Base-by-base conservation (phyloP, 2,113 vertebrate genomes). In the Casuarius casuarius region DNA sequence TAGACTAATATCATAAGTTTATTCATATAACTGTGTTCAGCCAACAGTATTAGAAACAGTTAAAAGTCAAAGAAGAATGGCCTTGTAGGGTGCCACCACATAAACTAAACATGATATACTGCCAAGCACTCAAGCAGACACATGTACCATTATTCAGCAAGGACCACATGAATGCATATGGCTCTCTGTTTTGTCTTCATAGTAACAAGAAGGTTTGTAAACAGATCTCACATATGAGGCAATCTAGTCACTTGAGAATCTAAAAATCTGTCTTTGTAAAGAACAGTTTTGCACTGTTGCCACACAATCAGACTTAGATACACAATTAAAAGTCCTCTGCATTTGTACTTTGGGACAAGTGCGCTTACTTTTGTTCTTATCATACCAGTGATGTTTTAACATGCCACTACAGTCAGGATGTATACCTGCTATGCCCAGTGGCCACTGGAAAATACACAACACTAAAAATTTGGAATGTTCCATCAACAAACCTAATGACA, bases 171-270 rank as follows among this genome's bases (percentile, higher is more conserved):
- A 97, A 97, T 97, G 84, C 96, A 92, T 97, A 95, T 80, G 92
- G 95, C 84, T 91, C 89, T 97, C 93, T 98, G 97, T 98, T 98
- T 98, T 97, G 97, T 97, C 97, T 95, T 97, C 98, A 97, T 98
- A 96, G 98, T 97, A 98, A 98, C 98, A 97, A 96, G 95, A 89
- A 95, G 77, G 66, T 98, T 94, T 96, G 96, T 96, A 98, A 98
- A 98, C 95, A 96, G 84, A 96, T 89, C 91, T 90, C 94, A 77
- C 74, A 95, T 84, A 97, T 97, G 96, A 96, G 92, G 94, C 82
- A 97, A 91, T 89, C 88, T 88, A 89, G 96, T 96, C 97, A 97
- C 95, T 97, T 95, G 96, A 96, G 96, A 97, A 96, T 98, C 94
- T 95, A 97, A 97, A 96, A 94, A 96, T 89, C 89, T 88, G 95